Base-by-base conservation (phyloP, 2,888 invertebrate genomes). In the Sminthurides aquaticus region DNA sequence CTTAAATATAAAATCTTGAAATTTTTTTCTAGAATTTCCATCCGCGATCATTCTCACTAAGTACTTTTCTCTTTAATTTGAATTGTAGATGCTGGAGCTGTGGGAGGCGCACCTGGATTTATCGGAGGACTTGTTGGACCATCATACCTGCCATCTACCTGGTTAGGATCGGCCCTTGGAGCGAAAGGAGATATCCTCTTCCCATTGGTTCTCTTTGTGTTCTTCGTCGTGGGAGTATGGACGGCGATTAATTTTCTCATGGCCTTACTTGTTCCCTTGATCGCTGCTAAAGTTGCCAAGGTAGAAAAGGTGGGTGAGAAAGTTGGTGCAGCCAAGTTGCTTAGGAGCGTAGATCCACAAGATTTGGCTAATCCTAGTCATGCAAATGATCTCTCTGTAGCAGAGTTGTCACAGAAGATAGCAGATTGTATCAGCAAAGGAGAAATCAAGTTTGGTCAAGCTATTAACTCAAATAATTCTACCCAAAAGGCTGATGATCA, bases 111-210 rank as follows among this genome's bases (percentile, higher is more conserved):
- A 3, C 58, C 58, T 28, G 48, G 48, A 43, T 18, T 52, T 18
- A 20, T 60, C 27, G 64, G 64, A 22, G 64, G 56, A 11, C 26
- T 59, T 18, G 25, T 67, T 1, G 71, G 69, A 15, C 71, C 72
- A 18, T 69, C 71, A 15, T 73, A 73, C 59, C 43, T 73, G 52
- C 73, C 73, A 1, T 18, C 34, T 20, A 67, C 69, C 2, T 62
- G 5, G 8, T 15, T 34, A 5, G 43, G 43, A 34, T 34, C 71
- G 52, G 71, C 71, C 2, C 49, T 71, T 1, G 70, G 70, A 18
- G 71, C 71, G 0, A 73, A 73, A 57, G 73, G 73, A 11, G 73
- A 73, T 26, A 48, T 73, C 3, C 64, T 71, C n/a, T 73, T 73
- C 58, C 73, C 73, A 0, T 48, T 69, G 29, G 71, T 71, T 29